Conservation (phyloP, 1,140 invertebrate genomes). For the Apis laboriosa region DNA sequence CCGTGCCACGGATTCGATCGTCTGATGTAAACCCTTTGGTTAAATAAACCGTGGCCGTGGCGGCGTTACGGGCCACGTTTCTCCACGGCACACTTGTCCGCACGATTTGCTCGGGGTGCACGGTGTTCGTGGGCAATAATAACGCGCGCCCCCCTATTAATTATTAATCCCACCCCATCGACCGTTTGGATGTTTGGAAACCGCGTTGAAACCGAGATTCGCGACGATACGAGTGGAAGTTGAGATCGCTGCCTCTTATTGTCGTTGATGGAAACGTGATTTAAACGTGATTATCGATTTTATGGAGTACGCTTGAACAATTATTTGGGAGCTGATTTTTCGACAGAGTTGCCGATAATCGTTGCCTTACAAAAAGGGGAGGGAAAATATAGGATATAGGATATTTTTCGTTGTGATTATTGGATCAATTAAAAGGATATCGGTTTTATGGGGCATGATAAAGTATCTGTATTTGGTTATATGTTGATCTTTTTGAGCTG, state of each 20-base stretch:
- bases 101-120: not conserved
- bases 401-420: not conserved
- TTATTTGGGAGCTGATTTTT: too few relatives aligned
- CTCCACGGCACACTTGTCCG: not conserved
- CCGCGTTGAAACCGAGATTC: constrained; percentile 6
- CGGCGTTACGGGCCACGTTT: not conserved
- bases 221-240: not conserved
- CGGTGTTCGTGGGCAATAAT: not conserved
- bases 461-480: not conserved
- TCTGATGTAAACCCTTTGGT: constrained; percentile 71
- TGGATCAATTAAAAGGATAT: too few relatives aligned
- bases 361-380: too few relatives aligned
- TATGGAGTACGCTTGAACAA: not conserved
- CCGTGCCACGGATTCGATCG: constrained; percentile 66
- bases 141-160: constrained; percentile 18
- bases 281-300: not conserved
- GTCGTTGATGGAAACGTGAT: not conserved
- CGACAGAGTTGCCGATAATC: too few relatives aligned
- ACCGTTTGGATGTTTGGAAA: not conserved
- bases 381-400: too few relatives aligned
- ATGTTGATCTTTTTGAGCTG: too few relatives aligned
- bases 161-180: constrained; percentile 11
- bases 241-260: not conserved
- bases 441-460: too few relatives aligned
- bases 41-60: constrained; percentile 68